A percentile compares a stretch with the other conserved stretches of the same genome.
phyloP scores from a whole-genome alignment of 2,888 invertebrate genomes.

The Neoscelio sp. region DNA sequence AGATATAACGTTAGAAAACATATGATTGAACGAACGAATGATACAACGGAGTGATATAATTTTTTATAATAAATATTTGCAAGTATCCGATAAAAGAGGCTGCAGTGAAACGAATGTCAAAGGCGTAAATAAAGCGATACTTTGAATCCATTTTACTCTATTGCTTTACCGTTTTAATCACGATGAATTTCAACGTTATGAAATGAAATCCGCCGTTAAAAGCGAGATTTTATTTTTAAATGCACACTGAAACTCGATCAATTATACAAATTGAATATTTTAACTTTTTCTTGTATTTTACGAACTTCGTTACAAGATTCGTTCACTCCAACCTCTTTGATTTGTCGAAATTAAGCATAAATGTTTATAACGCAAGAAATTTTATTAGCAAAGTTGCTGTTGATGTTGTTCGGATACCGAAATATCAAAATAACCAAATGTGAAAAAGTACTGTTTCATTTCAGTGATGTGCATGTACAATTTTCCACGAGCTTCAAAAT shows the following conservation, averaged over 20 bases:
- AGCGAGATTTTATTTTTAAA: conserved; percentile 26
- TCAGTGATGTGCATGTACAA: conserved; percentile 12
- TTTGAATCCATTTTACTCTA: conserved; percentile 23
- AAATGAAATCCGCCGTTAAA: conserved; percentile 32
- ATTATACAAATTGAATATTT: conserved; percentile 27
- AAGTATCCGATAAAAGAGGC: conserved; percentile 19
- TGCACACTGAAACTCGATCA: conserved; percentile 25
- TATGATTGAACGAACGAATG: conserved; percentile 34
- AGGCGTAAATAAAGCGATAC: background rate
- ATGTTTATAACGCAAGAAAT: conserved; percentile 42
- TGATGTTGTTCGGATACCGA: conserved; percentile 46
- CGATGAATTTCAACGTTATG: conserved; percentile 39
- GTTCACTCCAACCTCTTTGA: conserved; percentile 16
- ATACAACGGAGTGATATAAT: conserved; percentile 47
- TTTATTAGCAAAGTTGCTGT: conserved; percentile 40
- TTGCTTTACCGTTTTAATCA: conserved; percentile 9
- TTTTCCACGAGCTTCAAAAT: conserved; percentile 31
- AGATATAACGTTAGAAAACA: conserved; percentile 20
- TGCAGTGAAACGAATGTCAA: conserved; percentile 9
- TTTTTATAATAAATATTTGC: conserved; percentile 58
- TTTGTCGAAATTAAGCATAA: conserved; percentile 25
- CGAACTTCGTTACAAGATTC: conserved; percentile 18
- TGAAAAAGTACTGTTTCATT: conserved; percentile 25
- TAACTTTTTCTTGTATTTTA: conserved; percentile 7
- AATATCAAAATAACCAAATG: conserved; percentile 34